Percentiles rank a stretch among this genome's conserved stretches.
phyloP scores from a whole-genome alignment of 2,113 vertebrate genomes.

The Hipposideros armiger region DNA sequence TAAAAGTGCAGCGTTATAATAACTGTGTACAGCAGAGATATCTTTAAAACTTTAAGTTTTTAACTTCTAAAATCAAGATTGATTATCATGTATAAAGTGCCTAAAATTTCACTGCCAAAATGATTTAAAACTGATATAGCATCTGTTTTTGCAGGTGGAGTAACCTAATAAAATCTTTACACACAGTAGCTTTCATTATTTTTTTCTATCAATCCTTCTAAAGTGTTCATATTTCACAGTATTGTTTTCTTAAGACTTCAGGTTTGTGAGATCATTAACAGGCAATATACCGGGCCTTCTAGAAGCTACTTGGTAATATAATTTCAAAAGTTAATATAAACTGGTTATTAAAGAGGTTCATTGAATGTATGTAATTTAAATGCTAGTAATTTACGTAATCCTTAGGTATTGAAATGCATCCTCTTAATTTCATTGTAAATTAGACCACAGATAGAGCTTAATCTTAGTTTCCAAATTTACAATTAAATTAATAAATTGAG shows the following conservation, averaged over 20 bases:
- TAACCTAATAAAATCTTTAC: slow-evolving; percentile 62
- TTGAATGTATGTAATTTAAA: background rate
- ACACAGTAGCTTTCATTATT: slow-evolving; percentile 57
- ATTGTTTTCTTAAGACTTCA: slow-evolving; percentile 68
- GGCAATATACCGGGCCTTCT: background rate
- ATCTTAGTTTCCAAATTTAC: background rate
- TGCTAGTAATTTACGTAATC: background rate
- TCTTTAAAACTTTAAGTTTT: slow-evolving; percentile 51
- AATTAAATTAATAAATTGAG: background rate
- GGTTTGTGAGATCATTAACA: slow-evolving; percentile 64
- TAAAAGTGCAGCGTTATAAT: slow-evolving; percentile 33
- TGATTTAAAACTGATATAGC: slow-evolving; percentile 22
- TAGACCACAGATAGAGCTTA: background rate
- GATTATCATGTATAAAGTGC: slow-evolving; percentile 68
- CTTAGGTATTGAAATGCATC: background rate
- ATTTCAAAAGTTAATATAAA: slow-evolving; percentile 56
- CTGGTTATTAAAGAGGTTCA: slow-evolving; percentile 10
- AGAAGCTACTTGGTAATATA: slow-evolving; percentile 22
- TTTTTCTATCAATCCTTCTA: slow-evolving; percentile 61
- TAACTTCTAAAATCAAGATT: slow-evolving; percentile 59
- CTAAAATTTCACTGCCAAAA: slow-evolving; percentile 56
- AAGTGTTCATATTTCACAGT: slow-evolving; percentile 58
- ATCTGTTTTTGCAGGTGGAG: slow-evolving; percentile 65
- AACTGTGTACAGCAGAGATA: background rate
- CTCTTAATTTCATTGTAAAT: background rate